Evolutionary conservation across 2,113 vertebrate genomes (phyloP), one percentile per base, ranked within the genome.

Genomic region (Acrocephalus arundinaceus): DNA sequence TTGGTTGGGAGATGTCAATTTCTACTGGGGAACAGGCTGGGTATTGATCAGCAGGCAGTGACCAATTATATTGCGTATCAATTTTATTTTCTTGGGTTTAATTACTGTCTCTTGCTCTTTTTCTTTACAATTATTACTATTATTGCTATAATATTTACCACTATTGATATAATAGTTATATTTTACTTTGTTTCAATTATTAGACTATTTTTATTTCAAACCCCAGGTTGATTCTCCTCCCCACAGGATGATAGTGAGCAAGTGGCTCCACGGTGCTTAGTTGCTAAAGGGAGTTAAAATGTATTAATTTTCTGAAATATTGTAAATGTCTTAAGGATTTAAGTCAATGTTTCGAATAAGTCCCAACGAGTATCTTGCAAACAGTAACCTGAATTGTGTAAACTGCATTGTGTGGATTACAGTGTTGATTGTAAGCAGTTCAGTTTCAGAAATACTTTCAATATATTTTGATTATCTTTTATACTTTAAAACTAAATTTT

Each of bases 31-130:
- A 6, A 41, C 21, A 55, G 30, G 21, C 24, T 83, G n/a, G 9
- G 2, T 21, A 48, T 68, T 52, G 14, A 62, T 48, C n/a, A 76
- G n/a, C 11, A 15, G 9, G 6, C 1, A 0, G 5, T 25, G 20
- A 18, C 8, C 20, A 74, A 46, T 20, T 48, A 24, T 18, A 22
- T 13, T 35, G 17, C 31, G 10, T 7, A 59, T n/a, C 18, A 46
- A 10, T 51, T 75, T 33, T 24, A n/a, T 83, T 68, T 55, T 35
- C 24, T 48, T 76, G 17, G 4, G 5, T 41, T 76, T 68, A 62
- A 76, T 62, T 54, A 28, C 11, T 19, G 11, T 31, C 5, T 70
- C 62, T 54, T 55, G 5, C 4, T 48, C 2, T 3, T 83, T 68
- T 75, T 75, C 21, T 27, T 62, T 48, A 13, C 6, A 21, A 39